Conservation (phyloP, 1,140 invertebrate genomes). For the Trissolcus basalis region DNA sequence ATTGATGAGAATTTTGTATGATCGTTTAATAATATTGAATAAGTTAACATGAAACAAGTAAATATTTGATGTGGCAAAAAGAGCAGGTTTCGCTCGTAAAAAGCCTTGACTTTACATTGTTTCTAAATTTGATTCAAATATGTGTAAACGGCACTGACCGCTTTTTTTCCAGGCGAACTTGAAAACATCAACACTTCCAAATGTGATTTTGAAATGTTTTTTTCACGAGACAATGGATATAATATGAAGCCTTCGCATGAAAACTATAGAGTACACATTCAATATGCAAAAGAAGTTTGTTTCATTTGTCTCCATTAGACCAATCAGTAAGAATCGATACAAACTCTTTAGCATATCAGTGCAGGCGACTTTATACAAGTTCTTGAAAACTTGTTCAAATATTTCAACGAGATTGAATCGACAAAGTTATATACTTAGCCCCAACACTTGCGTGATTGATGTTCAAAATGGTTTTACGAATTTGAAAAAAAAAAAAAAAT, state of each 20-base stretch:
- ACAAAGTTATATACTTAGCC: no score
- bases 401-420: no score
- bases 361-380: no score
- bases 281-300: conserved; percentile 8
- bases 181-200: conserved; percentile 57
- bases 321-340: not conserved
- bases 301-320: conserved; percentile 6
- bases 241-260: conserved; percentile 21
- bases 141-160: conserved; percentile 63
- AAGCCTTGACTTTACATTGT: conserved; percentile 12
- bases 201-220: conserved; percentile 24
- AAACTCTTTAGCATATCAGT: no score
- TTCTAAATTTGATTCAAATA: conserved; percentile 36
- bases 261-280: conserved; percentile 23
- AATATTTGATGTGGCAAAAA: conserved; percentile 13
- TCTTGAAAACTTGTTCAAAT: no score
- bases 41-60: not conserved
- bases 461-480: no score
- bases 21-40: conserved; percentile 14
- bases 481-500: no score
- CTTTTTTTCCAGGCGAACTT: conserved; percentile 52
- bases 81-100: conserved; percentile 8
- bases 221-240: conserved; percentile 30
- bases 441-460: no score
- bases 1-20: no score